Evolutionary conservation across 2,888 invertebrate species (phyloP).

Genomic region (Dryomyza anilis): DNA sequence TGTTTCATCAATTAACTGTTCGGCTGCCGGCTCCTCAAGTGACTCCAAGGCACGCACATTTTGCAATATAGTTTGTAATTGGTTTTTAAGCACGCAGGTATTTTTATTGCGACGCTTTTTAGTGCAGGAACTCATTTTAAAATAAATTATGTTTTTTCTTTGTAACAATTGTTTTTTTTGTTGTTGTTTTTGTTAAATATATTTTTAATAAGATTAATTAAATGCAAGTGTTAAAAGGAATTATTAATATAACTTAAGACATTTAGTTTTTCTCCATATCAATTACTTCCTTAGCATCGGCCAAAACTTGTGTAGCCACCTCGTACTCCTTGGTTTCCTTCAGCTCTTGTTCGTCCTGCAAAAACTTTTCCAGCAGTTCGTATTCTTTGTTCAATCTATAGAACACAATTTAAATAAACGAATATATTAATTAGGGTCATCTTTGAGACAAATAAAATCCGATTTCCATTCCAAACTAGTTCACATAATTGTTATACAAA

Average conservation of each 20-base stretch:
- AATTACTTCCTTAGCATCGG: constrained; percentile 66
- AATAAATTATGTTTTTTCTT: constrained; percentile 11
- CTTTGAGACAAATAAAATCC: not conserved
- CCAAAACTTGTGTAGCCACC: constrained; percentile 71
- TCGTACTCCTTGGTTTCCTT: constrained; percentile 74
- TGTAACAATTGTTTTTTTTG: constrained; percentile 15
- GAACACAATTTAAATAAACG: constrained; percentile 24
- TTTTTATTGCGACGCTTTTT: not conserved
- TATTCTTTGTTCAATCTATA: constrained; percentile 73
- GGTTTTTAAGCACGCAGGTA: constrained; percentile 9
- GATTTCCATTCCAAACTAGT: not conserved
- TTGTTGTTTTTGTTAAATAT: constrained; percentile 5
- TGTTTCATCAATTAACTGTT: too few species aligned
- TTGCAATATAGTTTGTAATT: constrained; percentile 21
- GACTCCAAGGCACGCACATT: constrained; percentile 31
- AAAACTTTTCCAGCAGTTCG: constrained; percentile 74
- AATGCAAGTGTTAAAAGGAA: not conserved
- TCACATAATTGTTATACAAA: too few species aligned
- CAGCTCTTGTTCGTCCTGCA: constrained; percentile 79
- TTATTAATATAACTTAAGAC: constrained; percentile 9
- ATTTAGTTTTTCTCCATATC: constrained; percentile 23
- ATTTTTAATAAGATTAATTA: not conserved
- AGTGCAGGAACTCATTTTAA: too few species aligned
- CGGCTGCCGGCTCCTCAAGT: not conserved
- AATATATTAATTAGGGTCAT: not conserved